A percentile compares a stretch with the other conserved stretches of the same genome.
These are phyloP conservation scores for Colaptes auratus DNA, from an alignment of 2,113 vertebrate species.

Conservation along the genomic window DNA sequence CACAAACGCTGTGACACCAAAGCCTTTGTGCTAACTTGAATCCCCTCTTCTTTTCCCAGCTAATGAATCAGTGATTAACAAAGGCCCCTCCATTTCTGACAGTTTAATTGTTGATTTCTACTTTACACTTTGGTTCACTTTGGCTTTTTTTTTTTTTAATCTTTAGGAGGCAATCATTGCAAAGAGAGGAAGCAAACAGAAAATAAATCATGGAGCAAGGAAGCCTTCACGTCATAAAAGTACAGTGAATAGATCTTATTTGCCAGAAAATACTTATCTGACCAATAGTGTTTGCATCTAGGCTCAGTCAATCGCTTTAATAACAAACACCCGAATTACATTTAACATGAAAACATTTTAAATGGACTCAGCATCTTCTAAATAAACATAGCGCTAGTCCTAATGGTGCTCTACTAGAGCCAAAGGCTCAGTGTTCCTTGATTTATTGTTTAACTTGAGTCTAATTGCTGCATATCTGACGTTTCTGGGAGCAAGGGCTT, in stretches of 20 bases:
- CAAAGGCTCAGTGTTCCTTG: conserved; percentile 16
- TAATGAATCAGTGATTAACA: conserved; percentile 33
- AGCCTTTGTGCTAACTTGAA: background rate
- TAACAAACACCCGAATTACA: conserved; percentile 22
- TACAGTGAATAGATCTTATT: background rate
- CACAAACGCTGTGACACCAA: background rate
- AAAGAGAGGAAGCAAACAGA: conserved; percentile 48
- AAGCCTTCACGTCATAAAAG: conserved; percentile 27
- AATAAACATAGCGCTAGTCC: background rate
- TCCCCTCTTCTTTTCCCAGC: background rate
- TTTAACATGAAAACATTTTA: conserved; percentile 1
- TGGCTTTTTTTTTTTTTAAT: conserved; percentile 7
- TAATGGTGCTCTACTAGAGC: background rate
- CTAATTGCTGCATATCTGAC: conserved; percentile 22
- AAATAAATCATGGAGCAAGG: background rate
- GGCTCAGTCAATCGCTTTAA: background rate
- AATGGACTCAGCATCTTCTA: background rate
- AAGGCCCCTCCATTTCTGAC: conserved; percentile 20
- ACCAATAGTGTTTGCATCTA: conserved; percentile 18
- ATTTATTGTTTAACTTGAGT: conserved; percentile 39
- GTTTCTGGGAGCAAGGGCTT: background rate
- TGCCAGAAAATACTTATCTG: conserved; percentile 40
- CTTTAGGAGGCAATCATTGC: conserved; percentile 48
- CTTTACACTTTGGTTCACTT: background rate
- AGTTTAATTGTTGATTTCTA: conserved; percentile 17